Base-by-base conservation (phyloP, 2,797 vertebrate genomes). In the Pseudopleuronectes americanus region DNA sequence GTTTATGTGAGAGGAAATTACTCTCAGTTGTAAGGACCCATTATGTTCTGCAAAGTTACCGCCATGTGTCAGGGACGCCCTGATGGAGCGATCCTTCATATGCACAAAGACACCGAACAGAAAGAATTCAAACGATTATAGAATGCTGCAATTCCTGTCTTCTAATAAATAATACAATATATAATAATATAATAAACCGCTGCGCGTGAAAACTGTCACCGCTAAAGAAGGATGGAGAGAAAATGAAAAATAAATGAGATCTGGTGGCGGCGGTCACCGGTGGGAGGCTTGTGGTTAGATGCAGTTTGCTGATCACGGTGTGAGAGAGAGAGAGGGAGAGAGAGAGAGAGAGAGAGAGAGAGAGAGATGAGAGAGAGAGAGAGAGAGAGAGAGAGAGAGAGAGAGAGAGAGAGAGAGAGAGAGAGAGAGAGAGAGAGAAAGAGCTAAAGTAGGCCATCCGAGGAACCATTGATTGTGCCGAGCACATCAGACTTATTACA, bases 371-470 rank as follows among this genome's bases (percentile, higher is more conserved):
- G 69, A 19, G 23, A 73, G 26, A 19, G 66, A 43, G 63, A 60
- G 69, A 43, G 65, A 56, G 69, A 19, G 23, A 73, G 26, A 26
- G 26, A 26, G 58, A 67, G 63, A 14, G 67, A 28, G 64, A 60
- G 69, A 38, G 65, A 54, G 69, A 19, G 41, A 6, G 36, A 38
- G 36, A 13, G 36, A 38, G 36, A 38, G 36, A 38, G 36, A 38
- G 36, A 24, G 36, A 38, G 36, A 38, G 38, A 68, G 63, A 19
- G 66, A 43, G 61, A 62, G 69, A 43, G 65, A 55, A 67, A 19
- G 23, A 73, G 57, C 47, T 68, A 78, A 89, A 88, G 72, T 88
- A 85, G 89, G 88, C 66, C 89, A 89, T 57, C 57, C 57, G 78
- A 69, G 57, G 55, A 85, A 54, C 53, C 86, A 86, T 84, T 55